A percentile compares a stretch with the other conserved stretches of the same genome.
These are phyloP conservation scores for Cryptoblepharus egeriae DNA, from an alignment of 2,797 vertebrate genomes.

Conservation along the genomic window DNA sequence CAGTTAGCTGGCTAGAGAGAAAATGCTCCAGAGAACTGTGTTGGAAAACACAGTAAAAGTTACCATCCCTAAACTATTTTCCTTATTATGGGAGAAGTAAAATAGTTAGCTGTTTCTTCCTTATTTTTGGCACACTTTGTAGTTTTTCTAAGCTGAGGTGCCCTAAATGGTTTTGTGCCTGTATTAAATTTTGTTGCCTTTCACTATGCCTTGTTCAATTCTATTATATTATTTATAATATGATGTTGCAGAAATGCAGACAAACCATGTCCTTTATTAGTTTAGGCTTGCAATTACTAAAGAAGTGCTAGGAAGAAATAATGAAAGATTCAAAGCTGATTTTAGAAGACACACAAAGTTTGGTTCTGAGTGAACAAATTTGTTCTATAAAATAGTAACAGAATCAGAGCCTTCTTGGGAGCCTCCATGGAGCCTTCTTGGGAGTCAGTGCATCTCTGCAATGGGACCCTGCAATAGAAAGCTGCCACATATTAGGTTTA, in stretches of 20 bases:
- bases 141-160: background rate
- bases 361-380: background rate
- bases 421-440: too few species aligned
- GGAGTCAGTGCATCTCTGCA: too few species aligned
- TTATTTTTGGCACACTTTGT: background rate
- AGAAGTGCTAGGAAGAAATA: background rate
- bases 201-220: background rate
- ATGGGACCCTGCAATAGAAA: too few species aligned
- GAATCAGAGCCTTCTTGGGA: too few species aligned
- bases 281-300: background rate
- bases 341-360: background rate
- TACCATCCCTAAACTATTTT: background rate
- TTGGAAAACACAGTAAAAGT: background rate
- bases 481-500: too few species aligned
- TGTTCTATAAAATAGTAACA: background rate
- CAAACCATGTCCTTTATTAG: background rate
- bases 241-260: background rate
- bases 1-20: background rate
- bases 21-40: background rate
- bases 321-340: background rate
- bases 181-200: background rate
- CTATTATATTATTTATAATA: background rate
- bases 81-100: background rate
- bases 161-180: background rate
- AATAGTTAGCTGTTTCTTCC: background rate